These are phyloP conservation scores for Ifrita kowaldi DNA, from an alignment of 2,113 vertebrate genomes.

Conservation along the genomic window DNA sequence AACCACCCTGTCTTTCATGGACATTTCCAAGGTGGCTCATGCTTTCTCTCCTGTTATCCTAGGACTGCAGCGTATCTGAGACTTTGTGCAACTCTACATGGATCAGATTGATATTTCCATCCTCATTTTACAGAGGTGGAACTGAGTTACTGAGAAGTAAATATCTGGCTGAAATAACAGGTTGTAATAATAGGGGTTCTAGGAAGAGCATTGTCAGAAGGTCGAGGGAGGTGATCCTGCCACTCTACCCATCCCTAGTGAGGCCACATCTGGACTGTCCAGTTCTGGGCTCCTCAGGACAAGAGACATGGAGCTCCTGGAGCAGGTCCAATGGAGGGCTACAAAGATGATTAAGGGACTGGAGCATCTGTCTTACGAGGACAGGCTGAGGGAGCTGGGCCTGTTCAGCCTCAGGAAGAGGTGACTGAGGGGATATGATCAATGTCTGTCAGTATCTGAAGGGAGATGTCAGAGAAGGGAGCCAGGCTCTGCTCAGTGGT, in stretches of 20 bases:
- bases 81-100: neutral
- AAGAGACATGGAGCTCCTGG: neutral
- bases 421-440: fast-evolving
- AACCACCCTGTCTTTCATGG: neutral
- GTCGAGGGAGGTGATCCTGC: neutral
- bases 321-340: neutral
- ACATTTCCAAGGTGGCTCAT: neutral
- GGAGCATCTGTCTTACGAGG: neutral
- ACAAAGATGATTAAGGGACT: neutral
- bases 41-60: neutral
- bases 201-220: neutral
- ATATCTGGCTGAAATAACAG: neutral
- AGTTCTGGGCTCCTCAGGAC: neutral
- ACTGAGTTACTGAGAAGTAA: neutral
- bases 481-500: fast-evolving
- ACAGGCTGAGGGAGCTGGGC: neutral
- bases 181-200: neutral
- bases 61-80: neutral
- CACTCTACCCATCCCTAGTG: neutral
- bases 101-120: neutral
- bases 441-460: neutral
- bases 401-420: neutral
- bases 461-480: neutral
- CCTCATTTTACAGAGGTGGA: neutral
- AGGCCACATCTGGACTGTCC: too few relatives aligned